These are phyloP conservation scores for Microplitis deprimator DNA, from an alignment of 2,888 invertebrate species.

Conservation along the genomic window DNA sequence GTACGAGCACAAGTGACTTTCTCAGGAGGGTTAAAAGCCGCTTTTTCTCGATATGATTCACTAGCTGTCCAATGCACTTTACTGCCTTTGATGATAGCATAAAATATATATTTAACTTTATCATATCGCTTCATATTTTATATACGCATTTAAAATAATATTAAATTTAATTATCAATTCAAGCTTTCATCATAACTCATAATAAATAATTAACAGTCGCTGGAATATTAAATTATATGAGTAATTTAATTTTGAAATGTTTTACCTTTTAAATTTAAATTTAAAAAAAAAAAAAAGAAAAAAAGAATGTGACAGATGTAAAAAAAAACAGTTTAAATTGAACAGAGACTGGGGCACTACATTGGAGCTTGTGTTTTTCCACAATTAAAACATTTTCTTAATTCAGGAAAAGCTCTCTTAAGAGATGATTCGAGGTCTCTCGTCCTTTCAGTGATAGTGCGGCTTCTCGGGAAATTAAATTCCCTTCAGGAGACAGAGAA, in stretches of 20 bases:
- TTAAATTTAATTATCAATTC: background rate
- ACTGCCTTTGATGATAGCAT: background rate
- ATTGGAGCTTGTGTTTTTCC: conserved; percentile 45
- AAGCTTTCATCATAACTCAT: background rate
- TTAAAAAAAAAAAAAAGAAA: conserved; percentile 33
- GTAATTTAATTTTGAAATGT: background rate
- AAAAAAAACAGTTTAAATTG: conserved; percentile 33
- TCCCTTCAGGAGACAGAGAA: conserved; percentile 50
- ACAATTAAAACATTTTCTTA: conserved; percentile 55
- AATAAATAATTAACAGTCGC: background rate
- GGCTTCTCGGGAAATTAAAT: conserved; percentile 53
- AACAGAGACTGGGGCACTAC: conserved; percentile 26
- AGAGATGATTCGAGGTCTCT: conserved; percentile 38
- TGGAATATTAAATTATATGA: background rate
- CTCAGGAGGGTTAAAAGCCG: conserved; percentile 62
- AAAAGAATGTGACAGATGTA: conserved; percentile 31
- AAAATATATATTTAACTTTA: background rate
- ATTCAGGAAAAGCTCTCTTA: conserved; percentile 41
- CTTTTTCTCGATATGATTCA: conserved; percentile 61
- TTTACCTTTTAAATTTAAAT: background rate
- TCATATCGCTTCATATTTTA: background rate
- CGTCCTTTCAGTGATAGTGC: conserved; percentile 25
- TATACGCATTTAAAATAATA: background rate
- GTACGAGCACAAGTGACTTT: conserved; percentile 26
- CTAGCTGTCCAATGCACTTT: conserved; percentile 45